phyloP scores from a whole-genome alignment of 2,113 vertebrate genomes.

The Oryzias javanicus region DNA sequence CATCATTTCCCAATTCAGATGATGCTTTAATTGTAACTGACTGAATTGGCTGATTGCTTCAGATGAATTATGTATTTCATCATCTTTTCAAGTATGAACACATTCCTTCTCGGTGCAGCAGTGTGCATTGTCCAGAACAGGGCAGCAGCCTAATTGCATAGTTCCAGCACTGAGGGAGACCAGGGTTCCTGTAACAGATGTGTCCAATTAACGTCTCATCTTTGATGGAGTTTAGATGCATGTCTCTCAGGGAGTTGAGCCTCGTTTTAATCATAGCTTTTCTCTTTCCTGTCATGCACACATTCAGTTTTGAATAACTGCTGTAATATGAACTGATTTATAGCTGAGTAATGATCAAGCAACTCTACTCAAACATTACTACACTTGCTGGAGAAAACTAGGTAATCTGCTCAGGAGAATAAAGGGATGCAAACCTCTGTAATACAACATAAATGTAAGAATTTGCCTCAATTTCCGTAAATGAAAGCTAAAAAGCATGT shows the following conservation, averaged over 20 bases:
- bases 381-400: conserved; percentile 13
- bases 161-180: conserved; percentile 37
- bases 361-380: conserved; percentile 30
- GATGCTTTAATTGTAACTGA: conserved; percentile 35
- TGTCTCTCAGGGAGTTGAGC: conserved; percentile 47
- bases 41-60: conserved; percentile 45
- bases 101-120: conserved; percentile 31
- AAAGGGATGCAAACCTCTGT: conserved; percentile 7
- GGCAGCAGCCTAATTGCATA: conserved; percentile 52
- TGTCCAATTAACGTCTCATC: conserved; percentile 65
- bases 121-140: conserved; percentile 45
- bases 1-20: conserved; percentile 10
- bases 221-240: conserved; percentile 62
- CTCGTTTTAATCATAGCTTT: conserved; percentile 33
- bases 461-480: conserved; percentile 23
- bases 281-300: conserved; percentile 14
- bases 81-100: conserved; percentile 51
- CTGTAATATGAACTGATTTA: conserved; percentile 26
- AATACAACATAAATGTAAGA: conserved; percentile 27
- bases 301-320: conserved; percentile 15
- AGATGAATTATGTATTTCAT: conserved; percentile 67
- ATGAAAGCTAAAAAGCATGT: conserved; percentile 1
- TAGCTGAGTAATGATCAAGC: conserved; percentile 47
- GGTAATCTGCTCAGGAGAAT: conserved; percentile 28
- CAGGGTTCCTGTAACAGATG: conserved; percentile 59